Evolutionary conservation across 1,140 invertebrate genomes (phyloP).

Genomic region (Notospermus geniculatus): DNA sequence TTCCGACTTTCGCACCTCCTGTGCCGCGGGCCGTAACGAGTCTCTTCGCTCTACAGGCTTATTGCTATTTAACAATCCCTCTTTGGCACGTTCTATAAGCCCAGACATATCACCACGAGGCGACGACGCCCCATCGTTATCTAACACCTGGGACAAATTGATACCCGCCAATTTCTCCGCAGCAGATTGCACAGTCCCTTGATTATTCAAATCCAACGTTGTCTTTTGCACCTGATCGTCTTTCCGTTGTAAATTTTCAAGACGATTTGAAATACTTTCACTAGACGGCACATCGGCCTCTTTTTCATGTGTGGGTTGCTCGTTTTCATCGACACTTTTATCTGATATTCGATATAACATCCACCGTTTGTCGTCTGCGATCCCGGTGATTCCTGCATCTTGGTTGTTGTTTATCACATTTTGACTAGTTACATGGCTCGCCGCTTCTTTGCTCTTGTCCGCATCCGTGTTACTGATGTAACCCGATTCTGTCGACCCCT

Average conservation of each 20-base stretch:
- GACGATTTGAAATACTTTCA: background rate
- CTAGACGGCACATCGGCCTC: background rate
- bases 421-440: constrained; percentile 25
- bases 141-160: constrained; percentile 15
- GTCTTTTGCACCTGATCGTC: constrained; percentile 12
- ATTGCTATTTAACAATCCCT: constrained; percentile 63
- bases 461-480: constrained; percentile 45
- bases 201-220: constrained; percentile 12
- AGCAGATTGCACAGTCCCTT: constrained; percentile 24
- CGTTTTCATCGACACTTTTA: constrained; percentile 33
- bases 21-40: constrained; percentile 49
- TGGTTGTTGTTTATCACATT: constrained; percentile 33
- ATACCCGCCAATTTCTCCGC: constrained; percentile 64
- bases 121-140: constrained; percentile 21
- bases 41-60: constrained; percentile 53
- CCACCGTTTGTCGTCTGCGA: constrained; percentile 65
- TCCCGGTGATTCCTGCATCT: constrained; percentile 3
- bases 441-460: constrained; percentile 60
- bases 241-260: constrained; percentile 12
- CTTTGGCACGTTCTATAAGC: constrained; percentile 88
- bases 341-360: constrained; percentile 58
- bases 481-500: constrained; percentile 29
- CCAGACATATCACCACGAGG: constrained; percentile 75
- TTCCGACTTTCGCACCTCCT: constrained; percentile 81
- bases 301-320: background rate